Percentiles rank a stretch among this genome's conserved stretches.
Evolutionary conservation across 2,797 vertebrate genomes (phyloP).

Genomic region (Aplochiton taeniatus): DNA sequence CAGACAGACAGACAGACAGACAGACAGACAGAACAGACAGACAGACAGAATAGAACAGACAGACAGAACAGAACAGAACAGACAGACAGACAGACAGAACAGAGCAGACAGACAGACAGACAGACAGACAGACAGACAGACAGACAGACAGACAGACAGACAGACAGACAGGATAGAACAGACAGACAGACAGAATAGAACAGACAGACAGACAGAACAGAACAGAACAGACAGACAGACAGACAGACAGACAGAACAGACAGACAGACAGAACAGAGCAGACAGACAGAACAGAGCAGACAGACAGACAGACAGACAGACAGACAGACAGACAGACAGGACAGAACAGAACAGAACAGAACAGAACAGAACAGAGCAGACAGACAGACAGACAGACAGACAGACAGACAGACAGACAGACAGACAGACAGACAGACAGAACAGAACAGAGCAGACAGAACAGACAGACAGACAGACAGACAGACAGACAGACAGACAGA

Average conservation of each 20-base stretch:
- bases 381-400: neutral
- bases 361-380: neutral
- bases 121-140: slow-evolving; percentile 34
- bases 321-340: too few relatives aligned
- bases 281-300: too few relatives aligned
- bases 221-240: too few relatives aligned
- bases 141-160: slow-evolving; percentile 39
- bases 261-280: slow-evolving; percentile 46
- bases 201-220: too few relatives aligned
- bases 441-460: slow-evolving; percentile 31
- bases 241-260: too few relatives aligned
- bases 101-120: slow-evolving; percentile 38
- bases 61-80: slow-evolving; percentile 57
- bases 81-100: slow-evolving; percentile 27
- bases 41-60: slow-evolving; percentile 8
- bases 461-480: slow-evolving; percentile 44
- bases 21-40: slow-evolving; percentile 1
- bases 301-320: too few relatives aligned
- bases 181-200: slow-evolving; percentile 19
- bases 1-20: slow-evolving; percentile 2
- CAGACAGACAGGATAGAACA: slow-evolving; percentile 34
- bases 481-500: slow-evolving; percentile 14
- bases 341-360: slow-evolving; percentile 8
- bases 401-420: slow-evolving; percentile 8
- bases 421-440: slow-evolving; percentile 52